phyloP scores from a whole-genome alignment of 1,140 invertebrate species.

The Drosophila burlai region DNA sequence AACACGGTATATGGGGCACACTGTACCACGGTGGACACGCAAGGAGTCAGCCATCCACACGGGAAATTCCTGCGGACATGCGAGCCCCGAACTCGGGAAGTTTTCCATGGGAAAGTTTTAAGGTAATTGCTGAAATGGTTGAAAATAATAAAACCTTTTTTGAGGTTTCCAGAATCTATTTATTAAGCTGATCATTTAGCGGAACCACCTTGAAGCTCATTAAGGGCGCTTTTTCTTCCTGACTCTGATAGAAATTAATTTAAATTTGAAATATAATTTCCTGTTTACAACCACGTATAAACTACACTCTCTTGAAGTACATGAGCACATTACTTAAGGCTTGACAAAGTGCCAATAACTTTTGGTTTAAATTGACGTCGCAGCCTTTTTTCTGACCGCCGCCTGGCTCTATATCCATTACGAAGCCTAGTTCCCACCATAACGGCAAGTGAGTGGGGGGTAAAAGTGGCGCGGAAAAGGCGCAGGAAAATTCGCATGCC shows the following conservation, averaged over 20 bases:
- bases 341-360: slow-evolving; percentile 81
- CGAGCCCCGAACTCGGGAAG: slow-evolving; percentile 19
- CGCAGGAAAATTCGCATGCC: slow-evolving; percentile 64
- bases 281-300: slow-evolving; percentile 14
- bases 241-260: neutral
- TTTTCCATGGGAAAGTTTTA: slow-evolving; percentile 36
- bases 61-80: slow-evolving; percentile 37
- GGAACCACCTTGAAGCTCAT: neutral
- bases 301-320: neutral
- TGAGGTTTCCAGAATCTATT: neutral
- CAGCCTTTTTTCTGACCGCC: slow-evolving; percentile 33
- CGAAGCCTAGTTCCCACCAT: slow-evolving; percentile 53
- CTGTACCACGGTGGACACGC: slow-evolving; percentile 42
- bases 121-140: slow-evolving; percentile 1
- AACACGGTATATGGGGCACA: slow-evolving; percentile 54
- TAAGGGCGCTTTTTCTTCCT: neutral
- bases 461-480: slow-evolving; percentile 28
- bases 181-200: slow-evolving; percentile 19
- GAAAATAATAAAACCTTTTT: slow-evolving; percentile 4
- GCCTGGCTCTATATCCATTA: slow-evolving; percentile 28
- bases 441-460: slow-evolving; percentile 34
- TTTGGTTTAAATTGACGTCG: slow-evolving; percentile 53
- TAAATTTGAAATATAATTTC: neutral
- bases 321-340: slow-evolving; percentile 28
- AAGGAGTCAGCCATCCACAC: slow-evolving; percentile 12